phyloP scores from a whole-genome alignment of 2,113 vertebrate genomes.

The Cryptotis parvus region DNA sequence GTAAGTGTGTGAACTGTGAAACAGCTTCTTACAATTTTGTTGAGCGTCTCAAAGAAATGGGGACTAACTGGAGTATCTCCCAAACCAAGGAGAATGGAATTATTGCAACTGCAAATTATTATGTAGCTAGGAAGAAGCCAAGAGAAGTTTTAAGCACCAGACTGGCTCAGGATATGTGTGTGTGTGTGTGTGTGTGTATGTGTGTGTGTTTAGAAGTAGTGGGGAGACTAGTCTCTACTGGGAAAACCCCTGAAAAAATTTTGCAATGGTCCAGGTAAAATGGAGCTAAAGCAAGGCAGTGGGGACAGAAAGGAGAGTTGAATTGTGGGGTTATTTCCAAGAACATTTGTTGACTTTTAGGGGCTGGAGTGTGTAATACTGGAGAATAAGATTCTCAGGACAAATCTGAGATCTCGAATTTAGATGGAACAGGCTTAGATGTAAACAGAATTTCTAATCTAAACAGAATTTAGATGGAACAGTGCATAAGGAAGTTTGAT shows the following conservation, averaged over 20 bases:
- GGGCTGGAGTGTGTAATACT: too few species aligned
- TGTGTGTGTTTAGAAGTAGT: constrained; percentile 28
- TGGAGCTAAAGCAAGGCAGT: neutral
- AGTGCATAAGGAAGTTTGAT: neutral
- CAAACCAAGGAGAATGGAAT: neutral
- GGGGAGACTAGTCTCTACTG: constrained; percentile 2
- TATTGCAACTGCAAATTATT: constrained; percentile 14
- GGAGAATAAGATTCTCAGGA: neutral
- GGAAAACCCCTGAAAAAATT: neutral
- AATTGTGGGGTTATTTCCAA: neutral
- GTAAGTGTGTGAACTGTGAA: neutral
- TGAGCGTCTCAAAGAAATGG: neutral
- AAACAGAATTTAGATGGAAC: too few species aligned
- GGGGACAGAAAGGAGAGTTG: neutral
- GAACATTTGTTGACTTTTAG: neutral
- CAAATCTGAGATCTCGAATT: neutral
- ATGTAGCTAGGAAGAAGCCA: neutral
- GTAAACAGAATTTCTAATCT: too few species aligned
- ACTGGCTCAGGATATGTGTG: neutral
- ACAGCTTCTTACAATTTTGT: too few species aligned
- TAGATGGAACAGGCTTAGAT: neutral
- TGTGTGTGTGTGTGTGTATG: neutral
- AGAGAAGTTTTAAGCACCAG: neutral
- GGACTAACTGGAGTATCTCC: constrained; percentile 15
- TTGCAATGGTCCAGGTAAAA: neutral